A percentile compares a stretch with the other conserved stretches of the same genome.
Evolutionary conservation across 2,113 vertebrate genomes (phyloP).

Genomic region (Indri indri): DNA sequence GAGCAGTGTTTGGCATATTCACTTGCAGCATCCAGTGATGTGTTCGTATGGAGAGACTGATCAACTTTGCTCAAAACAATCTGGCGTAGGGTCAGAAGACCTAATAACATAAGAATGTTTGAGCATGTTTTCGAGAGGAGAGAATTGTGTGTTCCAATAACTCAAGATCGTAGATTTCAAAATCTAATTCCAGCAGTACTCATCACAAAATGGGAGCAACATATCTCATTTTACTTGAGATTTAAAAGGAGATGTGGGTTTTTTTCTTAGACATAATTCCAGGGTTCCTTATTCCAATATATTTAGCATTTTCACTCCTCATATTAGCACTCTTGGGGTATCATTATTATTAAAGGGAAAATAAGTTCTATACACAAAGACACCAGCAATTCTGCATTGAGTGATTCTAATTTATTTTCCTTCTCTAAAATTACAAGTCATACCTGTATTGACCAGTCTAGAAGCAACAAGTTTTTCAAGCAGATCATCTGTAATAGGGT

Average conservation of each 20-base stretch:
- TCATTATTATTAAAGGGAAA: not conserved
- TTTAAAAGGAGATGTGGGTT: not conserved
- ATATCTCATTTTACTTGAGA: not conserved
- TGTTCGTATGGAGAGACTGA: conserved; percentile 90
- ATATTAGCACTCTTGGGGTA: not conserved
- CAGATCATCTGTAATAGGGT: conserved; percentile 86
- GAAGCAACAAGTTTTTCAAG: conserved; percentile 93
- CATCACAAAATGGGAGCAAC: conserved; percentile 15
- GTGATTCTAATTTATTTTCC: not conserved
- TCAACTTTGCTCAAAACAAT: conserved; percentile 96
- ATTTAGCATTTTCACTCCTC: not conserved
- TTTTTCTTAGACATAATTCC: not conserved
- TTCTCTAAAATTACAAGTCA: conserved; percentile 7
- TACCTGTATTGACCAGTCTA: conserved; percentile 95
- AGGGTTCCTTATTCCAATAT: not conserved
- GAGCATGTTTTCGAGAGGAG: conserved; percentile 18
- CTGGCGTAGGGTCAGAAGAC: conserved; percentile 94
- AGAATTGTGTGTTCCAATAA: conserved; percentile 2
- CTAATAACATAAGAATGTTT: conserved; percentile 80
- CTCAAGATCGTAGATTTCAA: conserved; percentile 13
- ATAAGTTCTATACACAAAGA: not conserved
- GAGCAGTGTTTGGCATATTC: conserved; percentile 91
- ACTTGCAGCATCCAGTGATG: conserved; percentile 86
- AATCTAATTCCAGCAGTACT: not conserved
- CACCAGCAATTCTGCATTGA: not conserved